Base-by-base conservation (phyloP, 2,113 vertebrate species). In the Penelope pileata region DNA sequence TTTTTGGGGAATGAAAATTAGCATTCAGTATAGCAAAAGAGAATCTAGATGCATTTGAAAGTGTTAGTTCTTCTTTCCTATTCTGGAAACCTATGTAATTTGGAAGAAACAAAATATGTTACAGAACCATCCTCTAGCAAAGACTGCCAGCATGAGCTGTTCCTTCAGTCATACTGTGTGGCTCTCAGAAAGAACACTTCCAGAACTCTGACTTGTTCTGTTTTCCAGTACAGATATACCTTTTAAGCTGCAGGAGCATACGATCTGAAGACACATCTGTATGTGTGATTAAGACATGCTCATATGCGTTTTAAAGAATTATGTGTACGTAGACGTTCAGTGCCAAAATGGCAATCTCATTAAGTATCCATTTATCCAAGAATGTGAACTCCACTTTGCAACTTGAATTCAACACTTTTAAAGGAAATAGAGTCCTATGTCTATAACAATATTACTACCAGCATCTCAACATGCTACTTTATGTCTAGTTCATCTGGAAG, bases 121-220 rank as follows among this genome's bases (percentile, higher is more conserved):
- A 16, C 14, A 21, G 9, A 27, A 32, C 11, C 36, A 32, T 8
- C 30, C 15, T 7, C 1, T 7, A 10, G 26, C 36, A 86, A 70
- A 74, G 50, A 60, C 48, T 83, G 26, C 12, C 30, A 45, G 16
- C 24, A 50, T 4, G 4, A 6, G 4, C 3, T 53, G 36, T 32
- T 45, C 68, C 34, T 48, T 83, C n/a, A 58, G 48, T 47, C 48
- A 47, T 45, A 26, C 4, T 0, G 0, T 11, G 32, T 6, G 22
- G 8, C 40, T 73, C 12, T 7, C 62, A 48, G 40, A n/a, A 75
- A 66, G 23, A 21, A 50, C 4, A 22, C 14, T 30, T 48, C 43
- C 2, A n/a, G 64, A 88, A 56, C 8, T 45, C n/a, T 48, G 19
- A 22, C 6, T 77, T 34, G 18, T 24, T 47, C 76, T 40, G 5